phyloP scores from a whole-genome alignment of 2,797 vertebrate species.

The Petrocephalus schoutedeni region DNA sequence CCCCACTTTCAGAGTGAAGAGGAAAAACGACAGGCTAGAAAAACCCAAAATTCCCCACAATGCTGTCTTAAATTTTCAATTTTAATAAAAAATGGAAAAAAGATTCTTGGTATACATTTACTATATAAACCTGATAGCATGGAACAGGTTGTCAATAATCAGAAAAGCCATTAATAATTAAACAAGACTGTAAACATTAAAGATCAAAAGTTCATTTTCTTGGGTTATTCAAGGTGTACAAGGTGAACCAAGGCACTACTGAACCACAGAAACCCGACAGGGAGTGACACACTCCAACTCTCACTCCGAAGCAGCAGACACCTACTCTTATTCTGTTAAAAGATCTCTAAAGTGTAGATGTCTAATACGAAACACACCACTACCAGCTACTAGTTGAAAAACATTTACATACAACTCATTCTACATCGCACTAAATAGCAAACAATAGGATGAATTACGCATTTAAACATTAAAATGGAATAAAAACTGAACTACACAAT shows the following conservation, averaged over 20 bases:
- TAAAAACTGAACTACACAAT: background rate
- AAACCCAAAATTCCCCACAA: background rate
- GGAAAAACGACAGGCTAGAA: background rate
- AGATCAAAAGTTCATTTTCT: conserved; percentile 26
- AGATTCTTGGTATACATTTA: background rate
- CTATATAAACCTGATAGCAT: background rate
- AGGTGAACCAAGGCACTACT: background rate
- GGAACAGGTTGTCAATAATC: background rate
- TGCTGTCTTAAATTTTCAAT: background rate
- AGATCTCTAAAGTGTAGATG: background rate
- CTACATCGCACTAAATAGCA: background rate
- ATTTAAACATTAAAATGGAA: background rate
- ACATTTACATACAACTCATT: background rate
- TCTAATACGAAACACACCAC: background rate
- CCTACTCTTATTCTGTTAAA: background rate
- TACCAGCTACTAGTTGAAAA: background rate
- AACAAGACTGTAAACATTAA: conserved; percentile 19
- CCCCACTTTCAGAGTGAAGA: background rate
- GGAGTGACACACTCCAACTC: background rate
- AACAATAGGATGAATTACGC: background rate
- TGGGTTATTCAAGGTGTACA: conserved; percentile 16
- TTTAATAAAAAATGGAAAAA: background rate
- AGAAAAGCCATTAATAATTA: conserved; percentile 33
- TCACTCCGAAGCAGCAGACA: background rate
- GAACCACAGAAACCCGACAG: background rate